These are phyloP conservation scores for Melanostoma mellinum DNA, from an alignment of 2,888 invertebrate genomes.

Conservation along the genomic window DNA sequence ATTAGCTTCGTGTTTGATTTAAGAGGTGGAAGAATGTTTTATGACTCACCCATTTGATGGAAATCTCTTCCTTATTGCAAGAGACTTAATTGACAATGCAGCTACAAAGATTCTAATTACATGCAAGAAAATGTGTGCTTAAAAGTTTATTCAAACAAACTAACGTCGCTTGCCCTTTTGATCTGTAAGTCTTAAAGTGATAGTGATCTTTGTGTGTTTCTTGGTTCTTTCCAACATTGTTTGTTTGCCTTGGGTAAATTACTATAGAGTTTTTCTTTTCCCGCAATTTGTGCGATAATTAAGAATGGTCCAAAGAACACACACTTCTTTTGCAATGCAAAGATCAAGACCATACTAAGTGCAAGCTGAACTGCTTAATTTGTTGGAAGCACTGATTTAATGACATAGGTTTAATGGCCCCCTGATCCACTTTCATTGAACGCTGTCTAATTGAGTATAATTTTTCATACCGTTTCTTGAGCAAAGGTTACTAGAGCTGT, in stretches of 20 bases:
- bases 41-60: constrained; percentile 44
- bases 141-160: background rate
- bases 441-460: too few species aligned
- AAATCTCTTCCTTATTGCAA: constrained; percentile 68
- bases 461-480: too few species aligned
- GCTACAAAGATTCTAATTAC: constrained; percentile 53
- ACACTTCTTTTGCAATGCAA: constrained; percentile 38
- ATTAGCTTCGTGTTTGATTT: constrained; percentile 39
- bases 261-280: constrained; percentile 24
- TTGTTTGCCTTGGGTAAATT: constrained; percentile 27
- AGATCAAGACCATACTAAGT: constrained; percentile 28
- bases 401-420: constrained; percentile 32
- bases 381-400: constrained; percentile 42
- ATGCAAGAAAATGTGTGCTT: constrained; percentile 39
- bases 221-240: background rate
- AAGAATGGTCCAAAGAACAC: constrained; percentile 65
- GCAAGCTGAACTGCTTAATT: constrained; percentile 29
- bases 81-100: constrained; percentile 50
- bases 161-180: constrained; percentile 50
- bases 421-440: constrained; percentile 36
- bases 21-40: constrained; percentile 52
- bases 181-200: constrained; percentile 51
- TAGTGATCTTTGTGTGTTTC: constrained; percentile 51
- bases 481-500: too few species aligned
- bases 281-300: constrained; percentile 36